Evolutionary conservation across 2,113 vertebrate species (phyloP).

Genomic region (Abramis brama): DNA sequence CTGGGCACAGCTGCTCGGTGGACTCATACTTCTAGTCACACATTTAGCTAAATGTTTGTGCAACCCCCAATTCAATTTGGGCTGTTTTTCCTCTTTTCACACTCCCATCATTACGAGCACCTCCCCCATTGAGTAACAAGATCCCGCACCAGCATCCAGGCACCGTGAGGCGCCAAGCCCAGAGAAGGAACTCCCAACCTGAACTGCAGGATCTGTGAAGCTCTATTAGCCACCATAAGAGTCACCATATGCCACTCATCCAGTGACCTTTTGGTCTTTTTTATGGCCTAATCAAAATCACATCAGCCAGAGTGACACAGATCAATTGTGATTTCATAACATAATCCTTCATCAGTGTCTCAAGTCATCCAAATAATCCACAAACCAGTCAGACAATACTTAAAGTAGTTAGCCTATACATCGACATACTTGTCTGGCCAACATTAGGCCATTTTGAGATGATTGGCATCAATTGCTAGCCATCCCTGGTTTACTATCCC

Average conservation of each 20-base stretch:
- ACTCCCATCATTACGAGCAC: conserved; percentile 33
- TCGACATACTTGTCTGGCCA: too few relatives aligned
- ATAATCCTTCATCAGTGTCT: neutral
- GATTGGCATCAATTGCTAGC: neutral
- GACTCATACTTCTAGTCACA: conserved; percentile 5
- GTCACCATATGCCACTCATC: conserved; percentile 37
- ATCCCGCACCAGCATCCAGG: conserved; percentile 51
- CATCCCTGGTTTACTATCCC: neutral
- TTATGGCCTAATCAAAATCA: conserved; percentile 28
- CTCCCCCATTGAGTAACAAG: conserved; percentile 50
- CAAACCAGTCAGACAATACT: too few relatives aligned
- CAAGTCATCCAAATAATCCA: too few relatives aligned
- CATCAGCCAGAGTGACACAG: neutral
- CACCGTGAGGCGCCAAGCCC: conserved; percentile 39
- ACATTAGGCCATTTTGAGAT: too few relatives aligned
- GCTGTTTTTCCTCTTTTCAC: conserved; percentile 47
- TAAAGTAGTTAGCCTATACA: too few relatives aligned
- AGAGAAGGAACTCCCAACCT: conserved; percentile 31
- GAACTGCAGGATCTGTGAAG: conserved; percentile 20
- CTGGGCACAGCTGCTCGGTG: neutral
- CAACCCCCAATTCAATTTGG: conserved; percentile 41
- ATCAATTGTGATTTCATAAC: neutral
- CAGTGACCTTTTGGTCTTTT: conserved; percentile 9
- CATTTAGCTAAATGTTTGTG: conserved; percentile 31
- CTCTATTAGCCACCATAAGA: conserved; percentile 36